Evolutionary conservation across 2,797 vertebrate genomes (phyloP), one percentile per base, ranked within the genome.

Genomic region (Avahi laniger): DNA sequence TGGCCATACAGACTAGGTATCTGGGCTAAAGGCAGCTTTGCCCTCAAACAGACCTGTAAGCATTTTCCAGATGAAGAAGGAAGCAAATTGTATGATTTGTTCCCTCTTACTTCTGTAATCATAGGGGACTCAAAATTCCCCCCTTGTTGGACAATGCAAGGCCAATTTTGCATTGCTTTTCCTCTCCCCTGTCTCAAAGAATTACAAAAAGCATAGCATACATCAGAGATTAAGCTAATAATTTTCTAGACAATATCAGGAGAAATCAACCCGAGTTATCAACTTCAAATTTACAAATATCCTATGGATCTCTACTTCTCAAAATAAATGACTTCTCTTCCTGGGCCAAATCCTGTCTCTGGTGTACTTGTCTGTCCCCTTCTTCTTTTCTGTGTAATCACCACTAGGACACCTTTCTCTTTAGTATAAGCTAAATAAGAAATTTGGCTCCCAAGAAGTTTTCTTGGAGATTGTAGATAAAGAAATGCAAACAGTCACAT

Each of bases 371-470:
- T 69, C 67, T 57, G 11, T 7, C 79, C 22, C 1, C 65, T 46
- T 57, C 67, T 4, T 5, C 4, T 54, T 43, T 84, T 76, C 78
- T 82, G 35, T 94, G 61, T 82, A 91, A 82, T 3, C 38, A 26
- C 30, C 11, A 11, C 75, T 95, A 90, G 67, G n/a, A 4, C 79
- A 0, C 0, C 28, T 17, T 72, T 95, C 75, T 94, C 4, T 5
- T 83, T 95, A 57, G 33, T 59, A 78, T 28, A 95, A 86, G 20
- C 52, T 96, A 73, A 76, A 59, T 28, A 30, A 54, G 88, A 88
- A 85, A 78, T 70, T 88, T 95, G 89, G 1, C 81, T 97, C 95
- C 93, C 96, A 96, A 96, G n/a, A 97, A 95, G 87, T 63, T 93
- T 83, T 61, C 52, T 24, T 15, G 93, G 91, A 94, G 75, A 57